Conservation (phyloP, 2,113 vertebrate species). For the Bombycilla garrulus region DNA sequence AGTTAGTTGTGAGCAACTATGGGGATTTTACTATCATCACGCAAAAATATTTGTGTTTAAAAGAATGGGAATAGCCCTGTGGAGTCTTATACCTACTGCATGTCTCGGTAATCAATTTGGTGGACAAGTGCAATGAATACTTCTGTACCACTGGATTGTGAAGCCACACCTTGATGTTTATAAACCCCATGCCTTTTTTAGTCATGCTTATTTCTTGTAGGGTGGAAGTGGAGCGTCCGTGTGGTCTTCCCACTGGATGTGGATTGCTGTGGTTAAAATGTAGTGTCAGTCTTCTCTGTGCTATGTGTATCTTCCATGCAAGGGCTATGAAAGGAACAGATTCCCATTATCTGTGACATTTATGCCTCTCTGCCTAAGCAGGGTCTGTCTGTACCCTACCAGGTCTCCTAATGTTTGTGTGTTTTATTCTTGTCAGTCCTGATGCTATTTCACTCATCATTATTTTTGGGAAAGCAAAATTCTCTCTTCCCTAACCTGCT, state of each 20-base stretch:
- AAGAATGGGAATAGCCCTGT: too few species aligned
- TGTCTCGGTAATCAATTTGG: neutral
- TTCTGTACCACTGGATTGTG: neutral
- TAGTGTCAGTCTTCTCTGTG: neutral
- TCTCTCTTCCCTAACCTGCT: neutral
- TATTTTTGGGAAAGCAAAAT: neutral
- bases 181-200: neutral
- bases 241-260: neutral
- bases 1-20: neutral
- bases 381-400: neutral
- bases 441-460: neutral
- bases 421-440: neutral
- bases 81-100: neutral
- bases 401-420: neutral
- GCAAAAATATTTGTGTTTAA: neutral
- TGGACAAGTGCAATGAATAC: neutral
- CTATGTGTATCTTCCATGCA: neutral
- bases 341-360: neutral
- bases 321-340: neutral
- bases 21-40: neutral
- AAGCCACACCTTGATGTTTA: neutral
- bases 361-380: neutral
- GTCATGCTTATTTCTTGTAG: neutral
- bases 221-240: neutral
- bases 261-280: neutral